A percentile compares a stretch with the other conserved stretches of the same genome.
These are phyloP conservation scores for Beris morrisii DNA, from an alignment of 2,888 invertebrate species.

Conservation along the genomic window DNA sequence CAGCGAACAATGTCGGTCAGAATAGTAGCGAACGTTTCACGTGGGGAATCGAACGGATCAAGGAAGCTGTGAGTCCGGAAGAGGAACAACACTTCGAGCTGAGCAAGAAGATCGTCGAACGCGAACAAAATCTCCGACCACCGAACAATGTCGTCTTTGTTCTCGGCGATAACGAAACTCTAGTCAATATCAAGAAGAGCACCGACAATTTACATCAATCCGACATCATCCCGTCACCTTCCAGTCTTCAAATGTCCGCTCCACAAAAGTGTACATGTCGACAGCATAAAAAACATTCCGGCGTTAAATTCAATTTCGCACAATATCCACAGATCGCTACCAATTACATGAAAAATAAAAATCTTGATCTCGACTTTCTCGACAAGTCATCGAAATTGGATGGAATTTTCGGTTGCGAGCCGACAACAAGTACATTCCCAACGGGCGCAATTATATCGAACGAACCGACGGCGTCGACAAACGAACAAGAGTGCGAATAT, in stretches of 20 bases:
- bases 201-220: conserved; percentile 7
- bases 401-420: conserved; percentile 58
- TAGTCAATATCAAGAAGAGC: conserved; percentile 64
- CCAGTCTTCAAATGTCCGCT: conserved; percentile 23
- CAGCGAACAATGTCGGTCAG: conserved; percentile 53
- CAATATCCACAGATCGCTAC: conserved; percentile 74
- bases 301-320: conserved; percentile 73
- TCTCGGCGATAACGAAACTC: conserved; percentile 69
- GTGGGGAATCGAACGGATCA: conserved; percentile 54
- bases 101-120: conserved; percentile 48
- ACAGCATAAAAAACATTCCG: conserved; percentile 67
- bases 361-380: conserved; percentile 65
- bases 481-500: conserved; percentile 56
- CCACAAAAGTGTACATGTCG: conserved; percentile 46
- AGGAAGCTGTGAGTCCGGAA: conserved; percentile 52
- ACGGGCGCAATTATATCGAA: conserved; percentile 45
- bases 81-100: conserved; percentile 51
- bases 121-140: conserved; percentile 42
- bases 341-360: conserved; percentile 76
- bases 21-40: conserved; percentile 51
- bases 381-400: conserved; percentile 62
- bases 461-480: background rate
- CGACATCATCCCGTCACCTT: conserved; percentile 2
- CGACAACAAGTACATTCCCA: conserved; percentile 53
- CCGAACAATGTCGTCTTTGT: conserved; percentile 65